Evolutionary conservation across 2,888 invertebrate genomes (phyloP).

Genomic region (Mythimna pallens): DNA sequence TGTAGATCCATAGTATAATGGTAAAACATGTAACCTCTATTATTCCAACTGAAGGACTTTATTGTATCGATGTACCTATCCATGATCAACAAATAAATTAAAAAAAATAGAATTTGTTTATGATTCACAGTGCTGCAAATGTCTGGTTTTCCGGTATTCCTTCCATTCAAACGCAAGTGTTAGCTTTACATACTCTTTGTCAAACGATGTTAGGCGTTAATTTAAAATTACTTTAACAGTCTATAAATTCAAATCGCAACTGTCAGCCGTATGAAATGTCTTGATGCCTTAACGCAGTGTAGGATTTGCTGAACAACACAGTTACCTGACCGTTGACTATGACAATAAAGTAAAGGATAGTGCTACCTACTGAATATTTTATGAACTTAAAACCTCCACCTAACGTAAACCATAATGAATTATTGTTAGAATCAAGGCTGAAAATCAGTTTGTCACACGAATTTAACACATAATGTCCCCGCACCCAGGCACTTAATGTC

Average conservation of each 20-base stretch:
- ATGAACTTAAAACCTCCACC: background rate
- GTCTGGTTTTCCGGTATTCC: background rate
- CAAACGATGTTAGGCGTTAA: no score
- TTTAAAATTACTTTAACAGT: no score
- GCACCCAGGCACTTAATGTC: slow-evolving; percentile 19
- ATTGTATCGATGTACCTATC: no score
- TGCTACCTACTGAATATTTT: background rate
- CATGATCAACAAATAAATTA: no score
- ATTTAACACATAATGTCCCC: slow-evolving; percentile 21
- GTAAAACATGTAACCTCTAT: no score
- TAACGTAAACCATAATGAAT: background rate
- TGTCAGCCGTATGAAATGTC: background rate
- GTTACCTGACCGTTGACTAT: background rate
- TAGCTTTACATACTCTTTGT: no score
- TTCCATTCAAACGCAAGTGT: background rate
- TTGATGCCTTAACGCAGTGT: background rate
- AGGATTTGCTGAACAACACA: background rate
- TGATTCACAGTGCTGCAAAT: no score
- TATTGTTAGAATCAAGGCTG: background rate
- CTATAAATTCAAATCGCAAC: background rate
- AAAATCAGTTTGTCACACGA: slow-evolving; percentile 10
- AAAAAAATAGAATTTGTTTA: no score
- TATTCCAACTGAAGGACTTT: no score
- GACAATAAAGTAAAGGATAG: background rate
- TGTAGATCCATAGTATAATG: no score